Conservation (phyloP, 2,888 invertebrate species). For the Hyppa rectilinea region DNA sequence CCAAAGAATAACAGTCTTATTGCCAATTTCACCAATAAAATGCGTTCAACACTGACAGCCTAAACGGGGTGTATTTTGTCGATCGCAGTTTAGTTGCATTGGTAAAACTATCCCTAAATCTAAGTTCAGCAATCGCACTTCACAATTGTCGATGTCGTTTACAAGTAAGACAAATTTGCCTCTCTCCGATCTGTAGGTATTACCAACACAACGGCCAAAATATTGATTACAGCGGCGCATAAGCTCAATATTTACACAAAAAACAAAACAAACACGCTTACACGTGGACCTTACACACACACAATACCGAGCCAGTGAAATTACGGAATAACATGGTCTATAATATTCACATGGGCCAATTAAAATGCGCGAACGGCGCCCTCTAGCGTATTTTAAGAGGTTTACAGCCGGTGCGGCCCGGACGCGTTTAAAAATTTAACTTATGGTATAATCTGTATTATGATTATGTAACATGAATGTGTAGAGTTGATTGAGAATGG, state of each 20-base stretch:
- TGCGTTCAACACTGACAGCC: too few relatives aligned
- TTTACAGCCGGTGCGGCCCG: constrained; percentile 67
- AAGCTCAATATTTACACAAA: constrained; percentile 9
- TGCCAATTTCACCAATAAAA: too few relatives aligned
- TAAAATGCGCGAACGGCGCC: constrained; percentile 74
- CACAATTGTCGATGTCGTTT: background rate
- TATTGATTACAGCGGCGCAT: constrained; percentile 28
- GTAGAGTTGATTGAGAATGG: constrained; percentile 26
- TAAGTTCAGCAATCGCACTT: background rate
- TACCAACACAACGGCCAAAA: constrained; percentile 23
- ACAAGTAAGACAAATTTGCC: background rate
- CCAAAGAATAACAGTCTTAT: too few relatives aligned
- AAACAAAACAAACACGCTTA: constrained; percentile 36
- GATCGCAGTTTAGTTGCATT: too few relatives aligned
- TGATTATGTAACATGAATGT: constrained; percentile 42
- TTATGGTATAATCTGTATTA: constrained; percentile 70
- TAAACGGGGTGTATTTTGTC: too few relatives aligned
- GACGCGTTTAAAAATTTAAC: constrained; percentile 77
- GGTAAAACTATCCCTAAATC: too few relatives aligned
- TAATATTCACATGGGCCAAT: constrained; percentile 78
- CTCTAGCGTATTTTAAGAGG: constrained; percentile 72
- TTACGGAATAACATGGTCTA: constrained; percentile 65
- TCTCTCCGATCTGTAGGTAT: background rate
- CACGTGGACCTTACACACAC: constrained; percentile 20
- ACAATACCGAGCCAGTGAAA: constrained; percentile 41